Evolutionary conservation across 1,140 invertebrate species (phyloP), one percentile per base, ranked within the genome.

Genomic region (Camponotus pennsylvanicus): DNA sequence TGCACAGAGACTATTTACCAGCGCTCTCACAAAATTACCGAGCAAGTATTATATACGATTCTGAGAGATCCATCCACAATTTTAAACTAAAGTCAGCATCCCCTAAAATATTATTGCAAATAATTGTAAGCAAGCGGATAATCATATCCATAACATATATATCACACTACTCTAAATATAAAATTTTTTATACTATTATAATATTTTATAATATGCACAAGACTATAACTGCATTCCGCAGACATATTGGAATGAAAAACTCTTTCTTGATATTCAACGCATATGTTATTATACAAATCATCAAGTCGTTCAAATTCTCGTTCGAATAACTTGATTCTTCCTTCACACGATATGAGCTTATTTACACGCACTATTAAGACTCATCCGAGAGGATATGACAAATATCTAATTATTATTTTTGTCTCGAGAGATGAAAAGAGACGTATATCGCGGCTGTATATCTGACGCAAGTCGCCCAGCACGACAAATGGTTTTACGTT

Each of bases 21-120:
- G 75, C 55, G 69, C 69, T 85, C 85, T 88, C 86, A 52, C 49
- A 91, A 91, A 92, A 92, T 92, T 89, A 92, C 88, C 89, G 78
- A 86, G 86, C 75, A 85, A 90, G 88, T 87, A 86, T 92, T 90
- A 86, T 88, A 88, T 52, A 69, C 11, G 52, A 66, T 49, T 11
- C 73, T 59, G 27, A 18, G 70, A 70, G 75, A 89, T 86, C 87
- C 78, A 63, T 63, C 82, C 85, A 70, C 49, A 88, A 90, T 75
- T 90, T 89, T 79, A 87, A 90, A 87, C 78, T 84, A 75, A 79
- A 87, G 57, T 76, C 79, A 66, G 85, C 63, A 55, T 78, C 52
- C 27, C 27, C 52, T 55, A 59, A 71, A 63, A 86, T 61, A 59
- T 78, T 57, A 78, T 85, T 71, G 52, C 63, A 49, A 82, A 89